These are phyloP conservation scores for Cyrtonyx montezumae DNA, from an alignment of 2,113 vertebrate species.

Conservation along the genomic window DNA sequence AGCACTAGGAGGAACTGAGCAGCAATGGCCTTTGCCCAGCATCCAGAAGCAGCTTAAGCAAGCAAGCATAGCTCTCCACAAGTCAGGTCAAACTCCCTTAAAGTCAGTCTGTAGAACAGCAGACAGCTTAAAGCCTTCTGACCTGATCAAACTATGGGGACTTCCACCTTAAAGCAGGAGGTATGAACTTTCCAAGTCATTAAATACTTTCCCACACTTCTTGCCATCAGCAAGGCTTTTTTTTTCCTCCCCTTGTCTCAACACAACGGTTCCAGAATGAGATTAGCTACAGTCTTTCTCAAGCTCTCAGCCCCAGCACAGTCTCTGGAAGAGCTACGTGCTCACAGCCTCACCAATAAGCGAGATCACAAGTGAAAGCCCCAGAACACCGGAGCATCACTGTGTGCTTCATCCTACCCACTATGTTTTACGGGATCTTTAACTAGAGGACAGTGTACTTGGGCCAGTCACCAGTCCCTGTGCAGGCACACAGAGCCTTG, in stretches of 20 bases:
- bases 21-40: background rate
- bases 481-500: fast-evolving
- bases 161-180: background rate
- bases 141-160: background rate
- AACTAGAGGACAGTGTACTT: background rate
- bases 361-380: background rate
- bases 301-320: background rate
- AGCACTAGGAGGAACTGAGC: background rate
- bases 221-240: background rate
- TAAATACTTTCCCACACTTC: too few relatives aligned
- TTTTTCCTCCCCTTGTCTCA: too few relatives aligned
- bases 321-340: fast-evolving
- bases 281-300: background rate
- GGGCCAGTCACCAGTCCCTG: background rate
- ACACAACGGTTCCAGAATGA: background rate
- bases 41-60: fast-evolving
- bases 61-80: background rate
- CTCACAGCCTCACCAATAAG: background rate
- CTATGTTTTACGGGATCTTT: background rate
- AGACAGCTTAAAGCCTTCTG: background rate
- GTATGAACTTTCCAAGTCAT: background rate
- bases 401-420: fast-evolving
- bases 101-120: too few relatives aligned
- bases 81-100: fast-evolving
- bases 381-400: background rate